Evolutionary conservation across 2,888 invertebrate genomes (phyloP), one percentile per base, ranked within the genome.

Genomic region (Hydrotaea cyrtoneurina): DNA sequence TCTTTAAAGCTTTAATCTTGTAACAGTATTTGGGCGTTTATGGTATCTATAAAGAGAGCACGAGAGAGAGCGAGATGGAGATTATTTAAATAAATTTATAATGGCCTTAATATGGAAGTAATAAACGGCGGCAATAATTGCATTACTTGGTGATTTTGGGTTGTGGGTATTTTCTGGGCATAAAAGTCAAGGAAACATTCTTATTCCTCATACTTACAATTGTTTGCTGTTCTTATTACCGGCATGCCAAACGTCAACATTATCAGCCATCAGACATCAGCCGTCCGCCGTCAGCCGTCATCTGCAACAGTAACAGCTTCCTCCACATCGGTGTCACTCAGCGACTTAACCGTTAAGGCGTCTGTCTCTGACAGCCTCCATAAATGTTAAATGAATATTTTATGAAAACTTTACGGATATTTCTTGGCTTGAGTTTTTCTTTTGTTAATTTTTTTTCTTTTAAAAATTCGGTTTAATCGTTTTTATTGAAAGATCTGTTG

Each of bases 61-160:
- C n/a, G n/a, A n/a, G 50, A 50, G n/a, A 13, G 50, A 13, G 7
- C n/a, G 23, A 59, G 2, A n/a, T n/a, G n/a, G n/a, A 23, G 46
- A 43, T 69, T 46, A 69, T 23, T 46, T 69, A 43, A 69, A 69
- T 69, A 5, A 46, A 23, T 69, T 46, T 8, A n/a, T 23, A 62
- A 69, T 69, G 43, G 69, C 31, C 46, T 15, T 69, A 46, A 59
- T 59, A 21, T 55, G 55, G 8, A 55, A 21, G 55, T 21, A 55
- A 55, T 55, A 21, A 55, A 59, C 7, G 59, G 13, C 26, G 2
- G 55, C 53, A 50, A 50, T n/a, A 50, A n/a, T 50, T 50, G 50
- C n/a, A n/a, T 50, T n/a, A 13, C 39, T 39, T 39, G 1, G 39
- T 13, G 11, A 39, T 39, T 11, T 13, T 39, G 4, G 11, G 39